Conservation (phyloP, 2,113 vertebrate species). For the Ginglymostoma cirratum region DNA sequence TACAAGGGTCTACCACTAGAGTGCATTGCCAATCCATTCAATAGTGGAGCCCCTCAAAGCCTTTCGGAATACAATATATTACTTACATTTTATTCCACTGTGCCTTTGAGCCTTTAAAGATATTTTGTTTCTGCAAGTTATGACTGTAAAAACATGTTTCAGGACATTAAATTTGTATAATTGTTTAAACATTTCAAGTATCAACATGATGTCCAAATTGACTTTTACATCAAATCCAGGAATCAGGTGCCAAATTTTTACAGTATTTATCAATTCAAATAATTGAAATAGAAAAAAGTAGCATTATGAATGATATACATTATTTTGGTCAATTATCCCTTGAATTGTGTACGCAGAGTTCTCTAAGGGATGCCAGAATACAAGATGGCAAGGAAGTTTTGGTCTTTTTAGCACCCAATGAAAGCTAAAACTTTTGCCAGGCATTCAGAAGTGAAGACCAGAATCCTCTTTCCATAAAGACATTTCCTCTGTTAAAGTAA, state of each 20-base stretch:
- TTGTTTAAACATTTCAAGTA: not conserved
- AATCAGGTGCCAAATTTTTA: not conserved
- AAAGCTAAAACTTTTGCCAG: not conserved
- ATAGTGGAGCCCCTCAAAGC: not conserved
- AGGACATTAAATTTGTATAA: not conserved
- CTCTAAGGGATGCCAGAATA: not conserved
- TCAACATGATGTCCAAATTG: not conserved
- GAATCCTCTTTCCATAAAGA: not conserved
- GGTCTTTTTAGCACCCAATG: not conserved
- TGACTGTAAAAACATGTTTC: not conserved
- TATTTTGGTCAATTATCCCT: not conserved
- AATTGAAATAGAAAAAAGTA: not conserved
- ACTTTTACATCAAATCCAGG: not conserved
- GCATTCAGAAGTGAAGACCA: not conserved
- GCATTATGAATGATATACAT: not conserved
- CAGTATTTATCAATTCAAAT: not conserved
- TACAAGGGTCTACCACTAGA: not conserved
- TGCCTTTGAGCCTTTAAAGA: not conserved
- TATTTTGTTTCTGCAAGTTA: not conserved
- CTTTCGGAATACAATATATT: not conserved
- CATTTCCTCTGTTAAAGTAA: not conserved
- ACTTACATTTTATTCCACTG: not conserved
- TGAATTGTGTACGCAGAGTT: not conserved
- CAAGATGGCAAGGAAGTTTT: not conserved
- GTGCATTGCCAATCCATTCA: not conserved